Evolutionary conservation across 2,113 vertebrate genomes (phyloP).

Genomic region (Leucosticte australis): DNA sequence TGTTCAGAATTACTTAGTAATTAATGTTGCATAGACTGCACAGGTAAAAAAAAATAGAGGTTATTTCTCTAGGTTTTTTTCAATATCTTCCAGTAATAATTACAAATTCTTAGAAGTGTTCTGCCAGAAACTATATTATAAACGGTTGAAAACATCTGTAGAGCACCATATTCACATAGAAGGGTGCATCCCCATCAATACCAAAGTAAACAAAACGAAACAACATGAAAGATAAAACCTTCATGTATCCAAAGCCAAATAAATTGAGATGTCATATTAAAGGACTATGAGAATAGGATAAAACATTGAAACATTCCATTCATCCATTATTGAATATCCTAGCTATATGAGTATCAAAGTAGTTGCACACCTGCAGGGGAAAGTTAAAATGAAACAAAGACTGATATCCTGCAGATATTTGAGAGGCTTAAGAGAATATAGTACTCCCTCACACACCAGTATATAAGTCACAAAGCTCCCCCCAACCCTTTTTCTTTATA

Average conservation of each 20-base stretch:
- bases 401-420: background rate
- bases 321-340: slow-evolving; percentile 4
- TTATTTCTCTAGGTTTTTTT: background rate
- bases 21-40: background rate
- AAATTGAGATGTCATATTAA: slow-evolving; percentile 4
- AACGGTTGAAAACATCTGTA: background rate
- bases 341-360: background rate
- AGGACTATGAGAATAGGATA: background rate
- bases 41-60: background rate
- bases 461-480: background rate
- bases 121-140: background rate
- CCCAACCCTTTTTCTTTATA: rapidly evolving
- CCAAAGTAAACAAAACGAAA: background rate
- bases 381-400: slow-evolving; percentile 13
- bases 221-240: background rate
- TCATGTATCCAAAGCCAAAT: background rate
- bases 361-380: background rate
- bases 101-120: background rate
- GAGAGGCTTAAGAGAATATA: background rate
- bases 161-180: background rate
- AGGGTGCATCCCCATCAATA: background rate
- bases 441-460: background rate
- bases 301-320: background rate
- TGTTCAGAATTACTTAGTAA: background rate
- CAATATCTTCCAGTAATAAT: background rate